These are phyloP conservation scores for Nansenia antarctica DNA, from an alignment of 2,113 vertebrate genomes.

Conservation along the genomic window DNA sequence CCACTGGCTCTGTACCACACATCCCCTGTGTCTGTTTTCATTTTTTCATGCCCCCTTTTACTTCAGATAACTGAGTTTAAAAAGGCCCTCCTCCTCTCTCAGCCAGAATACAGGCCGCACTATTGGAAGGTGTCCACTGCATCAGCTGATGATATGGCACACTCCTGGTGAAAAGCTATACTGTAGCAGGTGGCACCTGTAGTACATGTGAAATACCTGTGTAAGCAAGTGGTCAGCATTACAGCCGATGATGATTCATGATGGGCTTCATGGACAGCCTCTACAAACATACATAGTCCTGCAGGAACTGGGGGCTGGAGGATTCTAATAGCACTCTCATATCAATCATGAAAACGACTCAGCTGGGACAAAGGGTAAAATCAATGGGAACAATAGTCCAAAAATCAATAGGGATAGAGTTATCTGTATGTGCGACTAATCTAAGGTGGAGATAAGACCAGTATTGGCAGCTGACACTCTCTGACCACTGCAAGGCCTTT, in stretches of 20 bases:
- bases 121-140: no score
- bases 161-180: no score
- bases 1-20: constrained; percentile 52
- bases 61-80: constrained; percentile 29
- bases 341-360: constrained; percentile 42
- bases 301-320: background rate
- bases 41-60: constrained; percentile 72
- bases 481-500: constrained; percentile 45
- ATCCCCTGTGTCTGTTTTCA: constrained; percentile 75
- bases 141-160: no score
- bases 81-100: background rate
- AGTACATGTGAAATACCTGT: background rate
- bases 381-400: constrained; percentile 40
- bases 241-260: constrained; percentile 11
- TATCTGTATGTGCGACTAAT: constrained; percentile 30
- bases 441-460: constrained; percentile 57
- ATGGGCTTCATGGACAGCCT: constrained; percentile 1
- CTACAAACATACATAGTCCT: background rate
- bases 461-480: constrained; percentile 52
- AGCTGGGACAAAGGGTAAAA: constrained; percentile 31
- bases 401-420: constrained; percentile 22
- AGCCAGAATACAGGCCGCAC: no score
- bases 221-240: background rate
- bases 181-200: background rate
- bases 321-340: constrained; percentile 17